phyloP scores from a whole-genome alignment of 2,113 vertebrate species.

The Lates calcarifer region DNA sequence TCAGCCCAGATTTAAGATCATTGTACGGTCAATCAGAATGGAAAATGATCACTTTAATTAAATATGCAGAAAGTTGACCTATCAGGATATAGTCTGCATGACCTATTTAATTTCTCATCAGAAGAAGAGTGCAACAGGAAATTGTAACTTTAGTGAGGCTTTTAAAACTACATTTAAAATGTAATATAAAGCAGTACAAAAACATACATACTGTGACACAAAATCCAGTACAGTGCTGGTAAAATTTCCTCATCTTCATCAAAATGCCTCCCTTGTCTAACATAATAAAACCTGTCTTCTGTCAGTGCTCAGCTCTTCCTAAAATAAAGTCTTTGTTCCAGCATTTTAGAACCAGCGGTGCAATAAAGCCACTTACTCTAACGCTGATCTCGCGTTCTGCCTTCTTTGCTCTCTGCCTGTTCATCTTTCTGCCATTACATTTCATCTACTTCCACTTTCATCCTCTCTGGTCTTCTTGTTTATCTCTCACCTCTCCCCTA shows the following conservation, averaged over 20 bases:
- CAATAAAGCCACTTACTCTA: not conserved
- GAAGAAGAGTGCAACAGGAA: not conserved
- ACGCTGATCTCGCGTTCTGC: not conserved
- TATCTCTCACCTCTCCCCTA: conserved; percentile 44
- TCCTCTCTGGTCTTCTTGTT: conserved; percentile 20
- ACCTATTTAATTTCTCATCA: conserved; percentile 14
- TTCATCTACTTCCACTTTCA: conserved; percentile 15
- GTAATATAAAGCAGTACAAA: not conserved
- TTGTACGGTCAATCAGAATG: conserved; percentile 36
- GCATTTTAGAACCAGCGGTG: not conserved
- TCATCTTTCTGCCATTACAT: conserved; percentile 8
- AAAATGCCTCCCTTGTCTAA: not conserved
- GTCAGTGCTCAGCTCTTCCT: not conserved
- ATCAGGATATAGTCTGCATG: conserved; percentile 17
- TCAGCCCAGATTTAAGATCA: conserved; percentile 39
- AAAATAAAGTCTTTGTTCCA: conserved; percentile 1
- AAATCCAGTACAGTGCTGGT: not conserved
- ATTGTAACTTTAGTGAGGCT: not conserved
- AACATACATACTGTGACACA: not conserved
- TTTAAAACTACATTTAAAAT: not conserved
- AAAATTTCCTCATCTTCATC: not conserved
- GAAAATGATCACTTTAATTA: conserved; percentile 27
- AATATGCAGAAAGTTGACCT: conserved; percentile 11
- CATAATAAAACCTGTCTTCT: not conserved
- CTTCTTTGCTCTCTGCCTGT: not conserved